Base-by-base conservation (phyloP, 1,140 invertebrate species). In the Calephelis virginiensis region DNA sequence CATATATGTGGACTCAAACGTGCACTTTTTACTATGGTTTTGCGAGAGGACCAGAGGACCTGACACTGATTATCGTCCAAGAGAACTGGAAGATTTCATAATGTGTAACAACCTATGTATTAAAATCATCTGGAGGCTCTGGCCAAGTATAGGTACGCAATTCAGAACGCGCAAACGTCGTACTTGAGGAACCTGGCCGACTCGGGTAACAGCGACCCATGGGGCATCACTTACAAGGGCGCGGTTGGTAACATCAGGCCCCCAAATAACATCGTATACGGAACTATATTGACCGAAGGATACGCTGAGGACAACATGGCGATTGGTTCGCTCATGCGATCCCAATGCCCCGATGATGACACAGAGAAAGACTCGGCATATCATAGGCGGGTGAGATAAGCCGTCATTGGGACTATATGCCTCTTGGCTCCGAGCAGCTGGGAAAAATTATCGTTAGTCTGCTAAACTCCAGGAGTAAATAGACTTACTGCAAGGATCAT, bases 401-500 rank as follows among this genome's bases (percentile, higher is more conserved):
- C 8, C 48, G 7, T 5, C n/a, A n/a, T 50, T 5, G 13, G 48
- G 48, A 17, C 13, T 50, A 6, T 6, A 14, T 50, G 48, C 13
- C 48, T 50, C 48, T 50, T 50, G 7, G 8, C 13, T 50, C 14
- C 4, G 14, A 50, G 0, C n/a, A 17, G 6, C 49, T 50, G 9
- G 13, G 49, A 5, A 50, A 50, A 13, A 50, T n/a, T 50, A 50
- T 17, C 9, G 8, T 9, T 4, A 46, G 61, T 7, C 61, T 63
- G 10, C 14, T 40, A 14, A 63, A 46, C 61, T 9, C 61, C 43
- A n/a, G 13, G 13, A 8, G 14, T 63, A 1, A n/a, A 63, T 9
- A 40, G 43, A 28, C 49, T 66, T 17, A 72, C 69, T 7, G 76
- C 48, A 8, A 14, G 48, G 6, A 14, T 49, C 6, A n/a, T 49